phyloP scores from a whole-genome alignment of 2,888 invertebrate genomes.

The Papilio protenor region DNA sequence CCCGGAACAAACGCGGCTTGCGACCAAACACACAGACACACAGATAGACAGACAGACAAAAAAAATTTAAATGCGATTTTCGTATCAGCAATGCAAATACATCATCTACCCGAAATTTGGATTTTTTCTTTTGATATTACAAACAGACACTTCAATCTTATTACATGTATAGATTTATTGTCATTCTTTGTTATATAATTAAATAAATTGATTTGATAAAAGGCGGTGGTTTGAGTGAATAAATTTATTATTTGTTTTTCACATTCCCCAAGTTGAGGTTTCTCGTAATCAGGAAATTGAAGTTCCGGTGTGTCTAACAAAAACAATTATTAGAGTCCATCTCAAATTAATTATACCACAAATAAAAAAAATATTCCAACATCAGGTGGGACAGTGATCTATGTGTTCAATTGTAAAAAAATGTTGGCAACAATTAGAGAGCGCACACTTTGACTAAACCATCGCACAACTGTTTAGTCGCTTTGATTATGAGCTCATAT shows the following conservation, averaged over 20 bases:
- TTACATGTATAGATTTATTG: background rate
- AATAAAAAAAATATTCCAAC: background rate
- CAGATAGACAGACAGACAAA: no score
- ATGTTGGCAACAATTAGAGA: background rate
- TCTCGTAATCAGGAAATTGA: slow-evolving; percentile 14
- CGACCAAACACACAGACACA: no score
- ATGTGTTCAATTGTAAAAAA: background rate
- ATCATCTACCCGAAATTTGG: no score
- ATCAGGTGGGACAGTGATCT: background rate
- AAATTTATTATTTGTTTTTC: background rate
- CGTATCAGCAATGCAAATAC: no score
- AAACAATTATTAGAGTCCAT: background rate
- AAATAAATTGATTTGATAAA: background rate
- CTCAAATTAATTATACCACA: background rate
- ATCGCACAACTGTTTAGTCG: no score
- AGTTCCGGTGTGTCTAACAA: slow-evolving; percentile 6
- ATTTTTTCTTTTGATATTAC: no score
- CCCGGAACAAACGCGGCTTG: no score
- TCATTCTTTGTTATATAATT: background rate
- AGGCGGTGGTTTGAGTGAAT: background rate
- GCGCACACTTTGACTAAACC: no score
- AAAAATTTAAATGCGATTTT: no score
- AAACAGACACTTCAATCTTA: no score
- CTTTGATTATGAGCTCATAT: no score
- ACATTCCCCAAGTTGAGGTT: background rate